These are phyloP conservation scores for Apteryx owenii DNA, from an alignment of 2,113 vertebrate genomes.

Conservation along the genomic window DNA sequence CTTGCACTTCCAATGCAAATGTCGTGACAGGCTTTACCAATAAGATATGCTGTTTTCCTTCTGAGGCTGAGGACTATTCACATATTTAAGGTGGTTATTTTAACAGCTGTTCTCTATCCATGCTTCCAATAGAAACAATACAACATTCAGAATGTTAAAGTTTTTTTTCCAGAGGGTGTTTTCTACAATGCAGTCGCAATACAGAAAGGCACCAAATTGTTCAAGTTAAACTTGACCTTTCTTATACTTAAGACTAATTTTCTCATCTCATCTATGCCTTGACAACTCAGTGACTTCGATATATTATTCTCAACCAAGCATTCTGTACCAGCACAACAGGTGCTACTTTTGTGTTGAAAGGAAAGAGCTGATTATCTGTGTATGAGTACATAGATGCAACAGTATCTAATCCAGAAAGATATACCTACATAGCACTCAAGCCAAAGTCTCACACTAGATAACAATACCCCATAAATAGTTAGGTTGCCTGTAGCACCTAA, in stretches of 20 bases:
- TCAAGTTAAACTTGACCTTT: slow-evolving; percentile 52
- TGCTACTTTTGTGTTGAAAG: neutral
- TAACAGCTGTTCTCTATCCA: neutral
- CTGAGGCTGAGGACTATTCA: neutral
- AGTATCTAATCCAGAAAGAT: neutral
- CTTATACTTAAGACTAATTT: neutral
- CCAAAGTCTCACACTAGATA: neutral
- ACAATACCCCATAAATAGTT: neutral
- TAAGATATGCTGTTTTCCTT: neutral
- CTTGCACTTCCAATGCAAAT: neutral
- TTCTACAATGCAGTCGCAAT: slow-evolving; percentile 24
- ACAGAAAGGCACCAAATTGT: slow-evolving; percentile 58
- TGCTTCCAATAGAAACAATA: neutral
- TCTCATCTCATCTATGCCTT: neutral
- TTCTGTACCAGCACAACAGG: neutral
- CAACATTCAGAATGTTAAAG: neutral
- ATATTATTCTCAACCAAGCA: neutral
- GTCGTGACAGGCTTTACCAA: neutral
- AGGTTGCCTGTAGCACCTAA: neutral
- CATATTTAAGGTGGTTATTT: neutral
- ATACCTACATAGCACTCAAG: neutral
- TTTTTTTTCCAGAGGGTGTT: neutral
- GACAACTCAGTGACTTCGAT: neutral
- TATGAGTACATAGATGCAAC: neutral
- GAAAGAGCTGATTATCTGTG: neutral